Percentiles rank a stretch among this genome's conserved stretches.
phyloP scores from a whole-genome alignment of 2,797 vertebrate species.

The Dallia pectoralis region DNA sequence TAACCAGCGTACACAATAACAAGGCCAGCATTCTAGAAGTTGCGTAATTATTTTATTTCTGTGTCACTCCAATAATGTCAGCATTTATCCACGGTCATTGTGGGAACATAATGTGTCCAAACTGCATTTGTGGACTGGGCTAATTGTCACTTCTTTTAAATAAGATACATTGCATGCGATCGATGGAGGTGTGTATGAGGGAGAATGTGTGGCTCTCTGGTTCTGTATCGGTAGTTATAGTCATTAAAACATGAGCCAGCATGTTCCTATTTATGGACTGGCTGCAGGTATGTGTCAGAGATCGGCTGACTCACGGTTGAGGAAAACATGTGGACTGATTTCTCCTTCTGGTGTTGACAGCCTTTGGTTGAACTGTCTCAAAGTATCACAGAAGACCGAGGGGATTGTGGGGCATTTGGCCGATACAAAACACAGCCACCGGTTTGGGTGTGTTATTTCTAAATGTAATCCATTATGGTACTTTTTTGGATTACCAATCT shows the following conservation, averaged over 20 bases:
- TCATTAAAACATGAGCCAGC: constrained; percentile 61
- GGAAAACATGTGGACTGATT: constrained; percentile 14
- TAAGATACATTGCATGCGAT: neutral
- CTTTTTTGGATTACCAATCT: no score
- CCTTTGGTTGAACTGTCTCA: neutral
- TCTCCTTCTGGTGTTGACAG: neutral
- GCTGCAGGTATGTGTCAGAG: constrained; percentile 47
- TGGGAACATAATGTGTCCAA: neutral
- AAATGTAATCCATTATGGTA: no score
- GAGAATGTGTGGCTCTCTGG: constrained; percentile 8
- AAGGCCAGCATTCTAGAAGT: constrained; percentile 6
- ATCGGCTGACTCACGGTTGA: constrained; percentile 25
- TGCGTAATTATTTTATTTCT: neutral
- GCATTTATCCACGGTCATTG: neutral
- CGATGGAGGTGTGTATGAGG: neutral
- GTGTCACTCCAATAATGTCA: neutral
- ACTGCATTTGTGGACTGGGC: neutral
- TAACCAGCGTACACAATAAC: no score
- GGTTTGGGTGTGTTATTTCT: no score
- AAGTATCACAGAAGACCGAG: neutral
- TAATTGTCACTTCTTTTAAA: neutral
- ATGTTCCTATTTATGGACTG: constrained; percentile 22
- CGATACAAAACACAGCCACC: neutral
- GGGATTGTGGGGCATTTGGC: neutral
- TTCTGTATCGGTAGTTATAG: constrained; percentile 47